phyloP scores from a whole-genome alignment of 2,113 vertebrate genomes.

The Nannospalax galili region DNA sequence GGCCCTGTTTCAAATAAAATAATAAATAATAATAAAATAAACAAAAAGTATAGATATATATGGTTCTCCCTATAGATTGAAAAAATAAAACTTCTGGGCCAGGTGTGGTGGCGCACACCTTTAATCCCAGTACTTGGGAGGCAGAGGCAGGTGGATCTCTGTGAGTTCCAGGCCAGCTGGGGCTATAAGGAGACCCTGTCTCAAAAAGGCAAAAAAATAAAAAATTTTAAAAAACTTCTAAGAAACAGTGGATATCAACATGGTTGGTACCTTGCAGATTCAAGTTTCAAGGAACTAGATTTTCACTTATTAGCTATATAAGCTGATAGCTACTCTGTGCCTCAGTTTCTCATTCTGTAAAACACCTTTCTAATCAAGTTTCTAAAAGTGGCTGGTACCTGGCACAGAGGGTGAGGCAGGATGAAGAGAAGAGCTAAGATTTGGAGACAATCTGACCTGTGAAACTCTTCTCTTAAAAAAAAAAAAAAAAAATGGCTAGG shows the following conservation, averaged over 20 bases:
- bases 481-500: background rate
- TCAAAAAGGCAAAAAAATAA: too few species aligned
- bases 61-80: too few species aligned
- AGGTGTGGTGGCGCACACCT: too few species aligned
- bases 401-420: background rate
- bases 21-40: background rate
- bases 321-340: background rate
- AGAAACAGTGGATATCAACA: background rate
- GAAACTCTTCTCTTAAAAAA: background rate
- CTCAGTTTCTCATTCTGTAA: background rate
- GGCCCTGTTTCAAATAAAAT: background rate
- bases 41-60: background rate
- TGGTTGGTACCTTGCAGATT: background rate
- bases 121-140: too few species aligned
- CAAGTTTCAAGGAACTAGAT: background rate
- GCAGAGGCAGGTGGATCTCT: too few species aligned
- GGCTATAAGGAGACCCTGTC: too few species aligned
- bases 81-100: background rate
- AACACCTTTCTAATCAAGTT: background rate
- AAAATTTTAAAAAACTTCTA: too few species aligned
- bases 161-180: too few species aligned
- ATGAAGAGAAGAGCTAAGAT: background rate
- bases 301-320: conserved; percentile 17
- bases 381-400: conserved; percentile 1
- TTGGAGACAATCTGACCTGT: background rate